These are phyloP conservation scores for Pteropus rufus DNA, from an alignment of 2,797 vertebrate genomes.

Conservation along the genomic window DNA sequence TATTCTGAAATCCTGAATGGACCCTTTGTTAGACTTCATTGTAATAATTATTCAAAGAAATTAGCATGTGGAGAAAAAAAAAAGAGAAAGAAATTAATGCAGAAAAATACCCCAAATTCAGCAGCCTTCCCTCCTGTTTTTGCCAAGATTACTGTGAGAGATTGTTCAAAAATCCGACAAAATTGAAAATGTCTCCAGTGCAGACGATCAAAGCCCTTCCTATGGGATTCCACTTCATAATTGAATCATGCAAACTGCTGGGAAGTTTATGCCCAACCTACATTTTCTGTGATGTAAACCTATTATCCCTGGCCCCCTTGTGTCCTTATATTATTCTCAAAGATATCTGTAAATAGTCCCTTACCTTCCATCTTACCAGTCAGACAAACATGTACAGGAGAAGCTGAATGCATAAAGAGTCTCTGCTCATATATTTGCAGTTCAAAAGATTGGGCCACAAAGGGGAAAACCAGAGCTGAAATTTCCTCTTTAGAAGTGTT, in stretches of 20 bases:
- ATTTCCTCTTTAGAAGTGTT: constrained; percentile 42
- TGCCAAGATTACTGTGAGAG: constrained; percentile 38
- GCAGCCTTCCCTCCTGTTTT: neutral
- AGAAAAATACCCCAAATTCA: neutral
- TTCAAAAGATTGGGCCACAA: constrained; percentile 65
- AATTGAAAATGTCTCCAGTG: constrained; percentile 43
- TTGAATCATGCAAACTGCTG: constrained; percentile 60
- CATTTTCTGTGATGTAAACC: constrained; percentile 66
- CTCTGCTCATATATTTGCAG: constrained; percentile 61
- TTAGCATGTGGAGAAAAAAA: neutral
- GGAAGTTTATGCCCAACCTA: constrained; percentile 37
- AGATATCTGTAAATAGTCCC: constrained; percentile 70
- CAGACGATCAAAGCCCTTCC: constrained; percentile 59
- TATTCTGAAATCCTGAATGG: neutral
- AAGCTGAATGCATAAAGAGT: constrained; percentile 52
- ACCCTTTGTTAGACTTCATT: neutral
- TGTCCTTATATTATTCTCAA: constrained; percentile 61
- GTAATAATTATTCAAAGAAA: neutral
- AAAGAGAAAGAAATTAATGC: neutral
- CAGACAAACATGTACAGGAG: constrained; percentile 61
- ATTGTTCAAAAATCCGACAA: constrained; percentile 11
- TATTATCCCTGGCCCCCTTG: constrained; percentile 65
- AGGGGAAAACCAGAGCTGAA: constrained; percentile 28
- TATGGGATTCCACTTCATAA: constrained; percentile 53
- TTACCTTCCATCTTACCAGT: constrained; percentile 64